Evolutionary conservation across 2,888 invertebrate genomes (phyloP).

Genomic region (Sthenelais limicola): DNA sequence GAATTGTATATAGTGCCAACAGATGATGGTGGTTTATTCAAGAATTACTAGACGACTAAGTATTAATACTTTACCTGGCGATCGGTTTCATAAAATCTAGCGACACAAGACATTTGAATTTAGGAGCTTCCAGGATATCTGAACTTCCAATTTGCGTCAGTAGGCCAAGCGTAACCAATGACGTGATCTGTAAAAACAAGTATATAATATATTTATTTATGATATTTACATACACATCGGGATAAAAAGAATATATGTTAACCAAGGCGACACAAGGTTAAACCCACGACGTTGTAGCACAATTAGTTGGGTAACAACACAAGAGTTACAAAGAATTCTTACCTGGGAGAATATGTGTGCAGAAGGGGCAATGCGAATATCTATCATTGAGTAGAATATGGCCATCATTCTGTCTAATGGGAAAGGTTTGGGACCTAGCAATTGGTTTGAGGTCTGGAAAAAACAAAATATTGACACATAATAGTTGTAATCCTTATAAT

Average conservation of each 20-base stretch:
- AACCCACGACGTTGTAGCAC: too few species aligned
- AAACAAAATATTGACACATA: slow-evolving; percentile 6
- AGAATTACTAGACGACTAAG: not conserved
- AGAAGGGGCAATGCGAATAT: slow-evolving; percentile 87
- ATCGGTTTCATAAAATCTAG: slow-evolving; percentile 86
- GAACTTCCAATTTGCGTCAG: slow-evolving; percentile 82
- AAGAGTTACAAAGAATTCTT: too few species aligned
- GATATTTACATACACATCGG: not conserved
- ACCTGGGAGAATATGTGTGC: slow-evolving; percentile 88
- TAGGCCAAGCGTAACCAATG: slow-evolving; percentile 87
- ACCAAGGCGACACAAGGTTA: too few species aligned
- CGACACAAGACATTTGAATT: slow-evolving; percentile 88
- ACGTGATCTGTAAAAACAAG: slow-evolving; percentile 77
- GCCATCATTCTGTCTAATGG: slow-evolving; percentile 86
- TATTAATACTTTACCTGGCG: slow-evolving; percentile 75
- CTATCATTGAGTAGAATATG: slow-evolving; percentile 90
- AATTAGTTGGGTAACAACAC: too few species aligned
- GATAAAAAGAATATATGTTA: not conserved
- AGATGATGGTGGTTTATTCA: too few species aligned
- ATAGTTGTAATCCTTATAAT: too few species aligned
- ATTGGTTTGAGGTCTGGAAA: slow-evolving; percentile 66
- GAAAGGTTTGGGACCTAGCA: slow-evolving; percentile 87
- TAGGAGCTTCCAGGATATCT: slow-evolving; percentile 82
- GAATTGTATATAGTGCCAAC: too few species aligned
- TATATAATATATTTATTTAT: not conserved